phyloP scores from a whole-genome alignment of 2,797 vertebrate genomes.

The Arctocebus calabarensis region DNA sequence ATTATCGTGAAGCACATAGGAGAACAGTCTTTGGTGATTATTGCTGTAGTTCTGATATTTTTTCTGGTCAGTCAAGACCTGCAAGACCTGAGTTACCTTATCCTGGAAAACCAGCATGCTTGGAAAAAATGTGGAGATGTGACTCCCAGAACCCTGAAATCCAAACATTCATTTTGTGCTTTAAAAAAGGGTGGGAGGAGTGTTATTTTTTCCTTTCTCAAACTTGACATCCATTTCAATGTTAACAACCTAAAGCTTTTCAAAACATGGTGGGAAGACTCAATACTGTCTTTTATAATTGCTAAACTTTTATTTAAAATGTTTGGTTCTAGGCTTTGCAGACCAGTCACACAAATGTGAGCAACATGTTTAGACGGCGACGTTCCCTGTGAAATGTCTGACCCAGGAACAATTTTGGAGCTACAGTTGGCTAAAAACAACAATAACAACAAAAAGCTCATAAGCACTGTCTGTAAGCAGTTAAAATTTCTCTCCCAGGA shows the following conservation, averaged over 20 bases:
- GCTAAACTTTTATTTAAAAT: slow-evolving; percentile 67
- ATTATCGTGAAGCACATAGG: background rate
- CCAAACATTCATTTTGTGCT: slow-evolving; percentile 66
- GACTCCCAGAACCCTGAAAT: background rate
- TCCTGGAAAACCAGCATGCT: background rate
- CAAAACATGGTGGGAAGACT: slow-evolving; percentile 67
- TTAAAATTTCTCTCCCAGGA: slow-evolving; percentile 21
- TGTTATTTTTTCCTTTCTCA: slow-evolving; percentile 17
- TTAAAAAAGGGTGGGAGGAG: background rate
- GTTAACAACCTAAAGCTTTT: slow-evolving; percentile 71
- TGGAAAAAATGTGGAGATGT: background rate
- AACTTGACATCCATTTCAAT: slow-evolving; percentile 65
- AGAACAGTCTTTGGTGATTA: background rate
- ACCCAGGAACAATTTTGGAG: slow-evolving; percentile 61
- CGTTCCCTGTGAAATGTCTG: slow-evolving; percentile 69
- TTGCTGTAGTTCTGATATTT: background rate
- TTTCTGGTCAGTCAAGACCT: background rate
- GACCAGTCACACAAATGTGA: slow-evolving; percentile 68
- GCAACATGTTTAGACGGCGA: slow-evolving; percentile 66
- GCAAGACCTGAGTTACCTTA: background rate
- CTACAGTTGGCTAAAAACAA: slow-evolving; percentile 23
- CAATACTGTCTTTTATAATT: slow-evolving; percentile 65
- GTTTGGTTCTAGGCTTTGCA: slow-evolving; percentile 61
- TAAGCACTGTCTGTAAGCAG: background rate
- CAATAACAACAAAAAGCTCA: background rate